phyloP scores from a whole-genome alignment of 2,888 invertebrate species.

The Elysia crispata region DNA sequence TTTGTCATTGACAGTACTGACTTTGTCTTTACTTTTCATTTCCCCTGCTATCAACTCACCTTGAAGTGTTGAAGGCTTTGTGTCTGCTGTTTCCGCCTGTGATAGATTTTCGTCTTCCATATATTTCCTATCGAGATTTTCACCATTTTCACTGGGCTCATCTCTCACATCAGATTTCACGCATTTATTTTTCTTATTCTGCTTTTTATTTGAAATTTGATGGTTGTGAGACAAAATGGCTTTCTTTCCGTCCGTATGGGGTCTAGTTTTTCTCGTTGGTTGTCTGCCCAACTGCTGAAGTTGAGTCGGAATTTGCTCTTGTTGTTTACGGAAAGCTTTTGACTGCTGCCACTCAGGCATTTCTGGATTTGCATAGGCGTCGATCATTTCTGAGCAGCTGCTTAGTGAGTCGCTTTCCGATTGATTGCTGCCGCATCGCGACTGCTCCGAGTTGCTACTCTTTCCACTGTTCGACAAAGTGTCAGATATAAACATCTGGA shows the following conservation, averaged over 20 bases:
- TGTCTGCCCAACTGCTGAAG: conserved; percentile 7
- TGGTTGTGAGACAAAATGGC: not conserved
- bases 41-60: not conserved
- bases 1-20: not conserved
- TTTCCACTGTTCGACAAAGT: conserved; percentile 31
- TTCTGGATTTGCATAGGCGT: not conserved
- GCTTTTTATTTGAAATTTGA: not conserved
- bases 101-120: not conserved
- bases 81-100: not conserved
- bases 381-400: not conserved
- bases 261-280: no score
- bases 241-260: no score
- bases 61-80: not conserved
- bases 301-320: not conserved
- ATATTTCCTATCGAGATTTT: not conserved
- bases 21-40: not conserved
- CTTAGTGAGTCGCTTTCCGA: conserved; percentile 11
- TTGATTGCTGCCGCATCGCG: conserved; percentile 15
- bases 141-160: no score
- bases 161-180: no score
- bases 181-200: not conserved
- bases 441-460: not conserved
- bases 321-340: not conserved
- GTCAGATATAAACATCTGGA: conserved; percentile 49
- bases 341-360: not conserved